phyloP scores from a whole-genome alignment of 1,140 invertebrate genomes.

The Manduca sexta region DNA sequence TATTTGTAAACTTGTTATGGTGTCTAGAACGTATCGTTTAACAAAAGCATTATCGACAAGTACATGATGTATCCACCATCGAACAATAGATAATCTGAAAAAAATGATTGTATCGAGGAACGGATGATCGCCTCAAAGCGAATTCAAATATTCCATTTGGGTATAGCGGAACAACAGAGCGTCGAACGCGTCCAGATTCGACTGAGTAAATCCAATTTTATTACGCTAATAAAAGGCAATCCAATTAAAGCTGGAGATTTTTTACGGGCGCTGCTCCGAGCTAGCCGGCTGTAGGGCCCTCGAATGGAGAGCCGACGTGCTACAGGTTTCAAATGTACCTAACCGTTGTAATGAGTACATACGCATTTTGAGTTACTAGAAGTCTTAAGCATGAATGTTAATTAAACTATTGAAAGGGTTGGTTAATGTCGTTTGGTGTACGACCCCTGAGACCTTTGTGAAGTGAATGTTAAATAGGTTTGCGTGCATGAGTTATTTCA shows the following conservation, averaged over 20 bases:
- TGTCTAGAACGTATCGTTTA: too few relatives aligned
- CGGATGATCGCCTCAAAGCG: conserved; percentile 19
- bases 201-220: conserved; percentile 61
- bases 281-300: conserved; percentile 28
- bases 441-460: too few relatives aligned
- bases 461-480: too few relatives aligned
- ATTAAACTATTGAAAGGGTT: too few relatives aligned
- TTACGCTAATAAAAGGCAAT: conserved; percentile 67
- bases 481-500: too few relatives aligned
- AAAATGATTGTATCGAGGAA: conserved; percentile 11
- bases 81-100: neutral
- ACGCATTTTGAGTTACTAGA: conserved; percentile 7
- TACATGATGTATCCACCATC: neutral
- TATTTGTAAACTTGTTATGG: too few relatives aligned
- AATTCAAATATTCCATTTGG: conserved; percentile 29
- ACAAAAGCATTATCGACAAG: too few relatives aligned
- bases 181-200: conserved; percentile 36
- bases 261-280: conserved; percentile 37
- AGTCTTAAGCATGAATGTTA: neutral
- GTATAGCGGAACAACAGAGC: conserved; percentile 33
- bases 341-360: conserved; percentile 15
- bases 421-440: too few relatives aligned
- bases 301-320: conserved; percentile 26
- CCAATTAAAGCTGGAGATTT: conserved; percentile 61
- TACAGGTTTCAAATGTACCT: conserved; percentile 25